Base-by-base conservation (phyloP, 2,797 vertebrate species). In the Chloroceryle amazona region DNA sequence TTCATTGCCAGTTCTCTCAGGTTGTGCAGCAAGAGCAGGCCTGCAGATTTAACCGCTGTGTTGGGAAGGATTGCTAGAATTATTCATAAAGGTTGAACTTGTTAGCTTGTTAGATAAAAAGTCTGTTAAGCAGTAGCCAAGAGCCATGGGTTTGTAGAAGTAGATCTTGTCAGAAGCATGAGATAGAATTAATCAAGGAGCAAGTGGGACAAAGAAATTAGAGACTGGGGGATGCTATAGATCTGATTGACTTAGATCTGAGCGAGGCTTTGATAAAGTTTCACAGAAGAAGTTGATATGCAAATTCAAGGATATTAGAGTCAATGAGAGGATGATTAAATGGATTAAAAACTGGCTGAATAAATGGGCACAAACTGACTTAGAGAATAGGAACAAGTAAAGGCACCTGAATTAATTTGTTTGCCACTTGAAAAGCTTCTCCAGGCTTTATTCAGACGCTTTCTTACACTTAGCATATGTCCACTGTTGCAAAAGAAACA, bases 81-180 rank as follows among this genome's bases (percentile, higher is more conserved):
- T 96, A 95, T 95, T 91, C 82, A 94, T 96, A 81, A 91, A 91
- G 62, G 20, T 63, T 73, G 66, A 93, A 95, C 66, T 93, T 91
- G 66, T 83, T 95, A 93, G 76, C 20, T n/a, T 72, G 72, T 75
- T 86, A 93, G 85, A 95, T 86, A 73, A 86, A 94, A 95, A 95
- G 82, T 84, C 55, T 91, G 76, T 82, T 89, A 89, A 3, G 2
- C 54, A 76, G 46, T 89, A 91, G 76, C 93, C 91, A 91, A 73
- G 75, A 94, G 87, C 76, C 82, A 76, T 55, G 73, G 15, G n/a
- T 93, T 96, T 95, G 72, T 61, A 95, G 75, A 93, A 88, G 71
- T 17, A 83, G 54, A 86, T 92, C 75, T 91, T 92, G 87, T 86
- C 87, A 91, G 70, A 91, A 75, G 46, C 76, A 94, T 15, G 18